These are phyloP conservation scores for Cathartes aura DNA, from an alignment of 2,113 vertebrate genomes.

Conservation along the genomic window DNA sequence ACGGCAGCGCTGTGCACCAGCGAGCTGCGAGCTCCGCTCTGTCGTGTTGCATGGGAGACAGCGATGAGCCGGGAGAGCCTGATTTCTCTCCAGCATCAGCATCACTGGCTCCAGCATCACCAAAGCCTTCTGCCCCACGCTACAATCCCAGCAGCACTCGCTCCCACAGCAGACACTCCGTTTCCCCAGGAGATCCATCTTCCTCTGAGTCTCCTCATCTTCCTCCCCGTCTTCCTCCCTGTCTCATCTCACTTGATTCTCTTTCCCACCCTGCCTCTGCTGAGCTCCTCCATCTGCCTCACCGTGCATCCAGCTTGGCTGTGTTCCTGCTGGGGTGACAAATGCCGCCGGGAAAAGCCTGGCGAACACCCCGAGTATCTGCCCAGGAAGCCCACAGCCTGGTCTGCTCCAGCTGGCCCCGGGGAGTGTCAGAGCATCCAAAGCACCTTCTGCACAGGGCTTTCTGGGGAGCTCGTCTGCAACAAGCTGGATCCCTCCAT, in stretches of 20 bases:
- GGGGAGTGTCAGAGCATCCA: background rate
- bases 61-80: background rate
- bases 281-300: background rate
- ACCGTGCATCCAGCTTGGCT: background rate
- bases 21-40: background rate
- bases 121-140: background rate
- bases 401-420: background rate
- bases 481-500: background rate
- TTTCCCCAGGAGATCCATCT: background rate
- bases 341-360: background rate
- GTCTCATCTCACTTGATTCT: background rate
- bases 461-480: background rate
- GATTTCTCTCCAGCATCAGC: background rate
- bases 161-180: background rate
- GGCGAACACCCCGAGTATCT: background rate
- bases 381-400: background rate
- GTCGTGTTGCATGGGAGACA: background rate
- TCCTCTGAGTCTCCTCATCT: background rate
- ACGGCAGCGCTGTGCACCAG: background rate
- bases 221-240: background rate
- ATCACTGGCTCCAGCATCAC: background rate
- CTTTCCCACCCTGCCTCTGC: background rate
- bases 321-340: background rate
- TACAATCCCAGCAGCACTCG: background rate
- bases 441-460: background rate